Evolutionary conservation across 2,888 invertebrate species (phyloP), one percentile per base, ranked within the genome.

Genomic region (Stratiomys singularior): DNA sequence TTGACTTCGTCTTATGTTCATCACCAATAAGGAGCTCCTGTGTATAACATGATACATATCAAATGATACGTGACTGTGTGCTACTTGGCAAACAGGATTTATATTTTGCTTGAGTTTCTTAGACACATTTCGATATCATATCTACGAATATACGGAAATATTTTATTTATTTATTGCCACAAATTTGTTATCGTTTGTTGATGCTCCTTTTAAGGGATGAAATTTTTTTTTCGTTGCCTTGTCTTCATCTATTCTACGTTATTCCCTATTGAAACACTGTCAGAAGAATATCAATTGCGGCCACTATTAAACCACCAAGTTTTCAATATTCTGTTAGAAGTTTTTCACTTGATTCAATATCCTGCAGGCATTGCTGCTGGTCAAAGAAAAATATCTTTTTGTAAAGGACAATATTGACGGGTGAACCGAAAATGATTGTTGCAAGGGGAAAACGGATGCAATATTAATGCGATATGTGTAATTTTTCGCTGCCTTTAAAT

Each of bases 141-240:
- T 76, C 79, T 37, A 77, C 58, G 60, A 37, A 74, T 52, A 76
- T 76, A 79, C 77, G 58, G 67, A 69, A 76, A 76, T 79, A 78
- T 78, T 78, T 78, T 79, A 79, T 79, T 79, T 79, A 79, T 79
- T 79, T 79, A 79, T 79, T 78, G 77, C 79, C 76, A 63, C 78
- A 79, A 79, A 78, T 79, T 79, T 78, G 77, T 67, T 78, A 72
- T 78, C 76, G 77, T 76, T 77, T 78, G 66, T 72, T 76, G 72
- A 76, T 76, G 78, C 72, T 76, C 47, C 46, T 30, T 37, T 37
- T 13, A 74, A 21, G 60, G 74, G 60, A 37, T 21, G 23, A 18
- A 30, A 15, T 23, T 15, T n/a, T 44, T 13, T 27, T n/a, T 52
- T 44, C 60, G 18, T 5, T 15, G 15, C 5, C n/a, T 21, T 71